Conservation (phyloP, 2,888 invertebrate species). For the Heterodera filipjevi region DNA sequence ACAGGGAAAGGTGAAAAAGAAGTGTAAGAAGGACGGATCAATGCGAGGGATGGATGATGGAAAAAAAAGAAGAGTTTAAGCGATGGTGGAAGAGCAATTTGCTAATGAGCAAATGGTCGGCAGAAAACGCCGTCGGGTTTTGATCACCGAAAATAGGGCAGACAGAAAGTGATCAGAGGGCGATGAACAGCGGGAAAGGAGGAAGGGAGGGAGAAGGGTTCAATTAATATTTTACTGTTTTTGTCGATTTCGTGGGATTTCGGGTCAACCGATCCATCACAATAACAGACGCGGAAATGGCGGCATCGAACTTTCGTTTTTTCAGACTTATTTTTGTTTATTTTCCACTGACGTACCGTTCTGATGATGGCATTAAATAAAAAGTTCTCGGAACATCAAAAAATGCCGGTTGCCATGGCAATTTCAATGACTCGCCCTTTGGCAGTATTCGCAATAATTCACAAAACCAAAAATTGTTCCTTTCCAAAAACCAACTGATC, state of each 20-base stretch:
- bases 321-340: no score
- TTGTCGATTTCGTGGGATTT: neutral
- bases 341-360: no score
- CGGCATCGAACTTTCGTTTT: neutral
- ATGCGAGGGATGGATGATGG: neutral
- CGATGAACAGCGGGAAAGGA: neutral
- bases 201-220: neutral
- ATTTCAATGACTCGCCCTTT: no score
- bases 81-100: neutral
- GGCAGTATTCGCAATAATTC: no score
- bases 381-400: no score
- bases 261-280: constrained; percentile 9
- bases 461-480: no score
- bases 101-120: neutral
- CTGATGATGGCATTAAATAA: no score
- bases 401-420: constrained; percentile 24
- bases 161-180: constrained; percentile 1
- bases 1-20: neutral
- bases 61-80: neutral
- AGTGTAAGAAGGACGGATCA: neutral
- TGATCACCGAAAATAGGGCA: constrained; percentile 2
- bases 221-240: neutral
- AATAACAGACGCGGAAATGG: neutral
- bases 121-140: neutral
- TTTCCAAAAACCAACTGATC: no score